These are phyloP conservation scores for Danaus chrysippus DNA, from an alignment of 2,888 invertebrate species.

Conservation along the genomic window DNA sequence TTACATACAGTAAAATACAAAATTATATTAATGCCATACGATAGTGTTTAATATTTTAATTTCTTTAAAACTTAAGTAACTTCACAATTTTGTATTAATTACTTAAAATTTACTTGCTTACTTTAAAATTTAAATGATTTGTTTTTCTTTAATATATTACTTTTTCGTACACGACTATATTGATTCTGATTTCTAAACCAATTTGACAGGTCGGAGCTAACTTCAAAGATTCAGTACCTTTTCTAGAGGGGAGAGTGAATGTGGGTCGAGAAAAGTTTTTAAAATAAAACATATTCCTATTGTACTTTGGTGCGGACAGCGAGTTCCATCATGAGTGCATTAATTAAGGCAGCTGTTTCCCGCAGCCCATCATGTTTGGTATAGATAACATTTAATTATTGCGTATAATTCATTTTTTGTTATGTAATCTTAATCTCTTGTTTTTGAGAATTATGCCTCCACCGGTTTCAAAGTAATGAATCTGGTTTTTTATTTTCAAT, in stretches of 20 bases:
- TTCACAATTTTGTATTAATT: no score
- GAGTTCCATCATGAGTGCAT: conserved; percentile 79
- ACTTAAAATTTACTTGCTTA: no score
- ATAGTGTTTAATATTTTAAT: no score
- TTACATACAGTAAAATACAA: no score
- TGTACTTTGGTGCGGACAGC: conserved; percentile 75
- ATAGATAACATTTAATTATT: conserved; percentile 37
- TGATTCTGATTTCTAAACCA: background rate
- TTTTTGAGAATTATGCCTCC: background rate
- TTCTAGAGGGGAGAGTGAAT: conserved; percentile 22
- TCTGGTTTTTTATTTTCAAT: background rate
- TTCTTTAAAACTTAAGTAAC: no score
- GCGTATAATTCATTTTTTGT: conserved; percentile 46
- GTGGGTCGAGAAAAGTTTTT: conserved; percentile 32
- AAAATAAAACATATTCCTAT: conserved; percentile 35
- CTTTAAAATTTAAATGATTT: no score
- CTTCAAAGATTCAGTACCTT: conserved; percentile 3
- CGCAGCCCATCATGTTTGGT: conserved; percentile 70
- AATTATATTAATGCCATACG: no score
- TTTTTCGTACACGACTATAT: background rate
- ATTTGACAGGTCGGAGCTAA: conserved; percentile 1
- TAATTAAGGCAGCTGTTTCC: conserved; percentile 66
- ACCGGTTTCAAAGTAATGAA: conserved; percentile 1
- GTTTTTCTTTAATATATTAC: no score
- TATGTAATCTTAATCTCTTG: conserved; percentile 57